Conservation (phyloP, 2,888 invertebrate species). For the Drosophila merina region DNA sequence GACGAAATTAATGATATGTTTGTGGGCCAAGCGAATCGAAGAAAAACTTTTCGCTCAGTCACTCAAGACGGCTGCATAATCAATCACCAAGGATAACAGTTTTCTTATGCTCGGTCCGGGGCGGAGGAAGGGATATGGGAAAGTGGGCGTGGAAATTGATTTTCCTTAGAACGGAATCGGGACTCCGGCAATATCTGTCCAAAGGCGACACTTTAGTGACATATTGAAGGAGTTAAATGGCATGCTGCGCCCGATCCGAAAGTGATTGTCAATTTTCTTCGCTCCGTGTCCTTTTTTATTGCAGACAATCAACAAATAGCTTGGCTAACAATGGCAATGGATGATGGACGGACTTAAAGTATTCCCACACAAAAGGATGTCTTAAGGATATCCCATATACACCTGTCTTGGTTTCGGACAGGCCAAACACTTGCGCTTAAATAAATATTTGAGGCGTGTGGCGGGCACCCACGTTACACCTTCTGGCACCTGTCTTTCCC, state of each 20-base stretch:
- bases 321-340: conserved; percentile 14
- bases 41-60: conserved; percentile 67
- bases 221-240: conserved; percentile 78
- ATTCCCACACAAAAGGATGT: not conserved
- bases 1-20: conserved; percentile 71
- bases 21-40: conserved; percentile 60
- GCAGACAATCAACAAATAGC: conserved; percentile 57
- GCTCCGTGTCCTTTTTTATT: conserved; percentile 13
- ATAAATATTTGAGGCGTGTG: conserved; percentile 1
- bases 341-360: conserved; percentile 5
- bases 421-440: not conserved
- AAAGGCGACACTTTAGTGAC: conserved; percentile 70
- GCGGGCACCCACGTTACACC: conserved; percentile 20
- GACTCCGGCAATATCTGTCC: conserved; percentile 60
- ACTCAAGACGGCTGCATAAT: conserved; percentile 69
- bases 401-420: not conserved
- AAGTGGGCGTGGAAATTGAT: conserved; percentile 42
- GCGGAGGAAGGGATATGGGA: not conserved
- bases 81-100: conserved; percentile 75
- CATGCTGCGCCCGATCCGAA: conserved; percentile 44
- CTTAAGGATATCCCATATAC: conserved; percentile 1
- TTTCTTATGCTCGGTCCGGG: conserved; percentile 46
- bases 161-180: conserved; percentile 24
- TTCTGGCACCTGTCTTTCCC: conserved; percentile 48
- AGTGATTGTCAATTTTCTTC: conserved; percentile 27